Evolutionary conservation across 2,888 invertebrate species (phyloP), one percentile per base, ranked within the genome.

Genomic region (Neoscelio sp.): DNA sequence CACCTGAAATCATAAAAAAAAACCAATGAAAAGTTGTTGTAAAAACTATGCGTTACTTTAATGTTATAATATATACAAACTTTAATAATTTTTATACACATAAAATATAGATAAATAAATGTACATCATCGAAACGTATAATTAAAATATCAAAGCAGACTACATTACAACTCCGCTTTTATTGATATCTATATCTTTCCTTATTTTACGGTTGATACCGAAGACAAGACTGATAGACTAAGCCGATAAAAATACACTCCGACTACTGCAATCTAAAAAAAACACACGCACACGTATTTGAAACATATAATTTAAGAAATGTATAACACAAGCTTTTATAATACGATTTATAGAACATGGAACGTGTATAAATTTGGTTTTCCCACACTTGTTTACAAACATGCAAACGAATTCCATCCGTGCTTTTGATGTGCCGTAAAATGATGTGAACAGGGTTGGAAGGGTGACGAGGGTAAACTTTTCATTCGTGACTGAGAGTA

Each of bases 61-160:
- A 77, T 77, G 58, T 77, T 77, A 70, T 77, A 77, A 70, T 77
- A 77, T 77, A 77, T 77, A 77, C 77, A 77, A 77, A 77, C 77
- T 77, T 77, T 70, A 77, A 77, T 77, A 70, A 70, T 77, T 70
- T 74, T 70, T 77, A 56, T 70, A 77, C 77, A 77, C 75, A 76
- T 70, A 77, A 77, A 77, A 77, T 77, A 77, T 77, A 77, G 77
- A 77, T 77, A 77, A 77, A 77, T 77, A 77, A 77, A 77, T 77
- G 64, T 77, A 77, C 76, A 77, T 77, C 70, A 77, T 77, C 70
- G 70, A 77, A 76, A 77, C 76, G 64, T 77, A 77, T 77, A 70
- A 77, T 77, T 77, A 77, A 77, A 77, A 77, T 77, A 77, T 77
- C 70, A 77, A 77, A 77, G 77, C n/a, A n/a, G n/a, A n/a, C n/a